phyloP scores from a whole-genome alignment of 2,797 vertebrate genomes.

The Rhincodon typus region DNA sequence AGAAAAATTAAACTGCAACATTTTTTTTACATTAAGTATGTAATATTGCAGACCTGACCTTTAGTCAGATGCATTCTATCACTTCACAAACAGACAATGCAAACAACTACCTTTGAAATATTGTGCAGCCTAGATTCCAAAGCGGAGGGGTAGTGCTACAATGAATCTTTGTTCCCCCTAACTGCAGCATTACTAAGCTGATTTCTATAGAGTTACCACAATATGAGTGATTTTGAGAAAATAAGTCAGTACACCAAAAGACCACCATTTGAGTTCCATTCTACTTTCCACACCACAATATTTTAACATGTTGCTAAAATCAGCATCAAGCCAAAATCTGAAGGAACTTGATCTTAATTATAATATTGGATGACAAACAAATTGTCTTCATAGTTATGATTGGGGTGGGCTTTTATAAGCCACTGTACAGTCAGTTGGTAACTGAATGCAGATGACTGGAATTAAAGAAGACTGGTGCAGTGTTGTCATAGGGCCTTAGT shows the following conservation, averaged over 20 bases:
- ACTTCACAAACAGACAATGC: neutral
- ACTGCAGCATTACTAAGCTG: neutral
- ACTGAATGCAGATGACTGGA: neutral
- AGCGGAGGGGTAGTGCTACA: neutral
- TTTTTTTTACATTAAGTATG: neutral
- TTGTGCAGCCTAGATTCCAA: neutral
- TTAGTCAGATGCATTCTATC: neutral
- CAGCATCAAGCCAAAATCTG: neutral
- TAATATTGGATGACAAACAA: neutral
- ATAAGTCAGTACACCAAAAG: neutral
- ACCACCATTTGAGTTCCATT: neutral
- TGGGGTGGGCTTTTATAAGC: neutral
- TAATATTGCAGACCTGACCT: neutral
- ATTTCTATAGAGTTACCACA: neutral
- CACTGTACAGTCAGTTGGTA: neutral
- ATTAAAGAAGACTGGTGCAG: neutral
- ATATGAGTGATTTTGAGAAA: neutral
- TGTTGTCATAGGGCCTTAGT: neutral
- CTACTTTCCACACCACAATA: neutral
- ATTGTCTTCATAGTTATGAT: neutral
- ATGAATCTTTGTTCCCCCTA: neutral
- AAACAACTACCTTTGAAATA: neutral
- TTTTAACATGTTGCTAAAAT: neutral
- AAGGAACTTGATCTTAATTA: slow-evolving; percentile 7
- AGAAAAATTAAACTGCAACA: neutral